Conservation (phyloP, 2,113 vertebrate species). For the Microtus pennsylvanicus region DNA sequence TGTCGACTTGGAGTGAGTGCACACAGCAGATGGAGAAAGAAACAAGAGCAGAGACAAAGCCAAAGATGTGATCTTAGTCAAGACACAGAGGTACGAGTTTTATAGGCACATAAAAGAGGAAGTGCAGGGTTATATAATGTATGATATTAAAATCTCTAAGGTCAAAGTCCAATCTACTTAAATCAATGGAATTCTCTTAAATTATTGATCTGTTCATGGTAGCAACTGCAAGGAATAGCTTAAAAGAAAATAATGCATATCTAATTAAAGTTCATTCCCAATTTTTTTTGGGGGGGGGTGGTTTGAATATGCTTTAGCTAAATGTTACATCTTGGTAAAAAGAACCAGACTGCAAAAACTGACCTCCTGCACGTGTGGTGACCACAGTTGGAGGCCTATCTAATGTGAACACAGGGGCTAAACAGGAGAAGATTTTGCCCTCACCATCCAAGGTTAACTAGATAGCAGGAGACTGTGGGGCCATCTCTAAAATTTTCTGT, state of each 20-base stretch:
- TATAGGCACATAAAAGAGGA: not conserved
- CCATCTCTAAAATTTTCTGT: not conserved
- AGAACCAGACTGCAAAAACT: not conserved
- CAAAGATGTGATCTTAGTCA: not conserved
- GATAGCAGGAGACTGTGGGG: no score
- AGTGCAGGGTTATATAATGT: not conserved
- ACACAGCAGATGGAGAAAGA: not conserved
- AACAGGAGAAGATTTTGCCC: not conserved
- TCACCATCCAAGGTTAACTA: not conserved
- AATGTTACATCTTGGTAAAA: not conserved
- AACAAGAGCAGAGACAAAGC: not conserved
- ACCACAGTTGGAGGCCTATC: not conserved
- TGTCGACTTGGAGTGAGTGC: not conserved
- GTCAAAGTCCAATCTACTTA: not conserved
- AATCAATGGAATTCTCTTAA: not conserved
- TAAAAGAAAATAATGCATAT: not conserved
- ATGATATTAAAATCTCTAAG: not conserved
- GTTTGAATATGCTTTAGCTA: not conserved
- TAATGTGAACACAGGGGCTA: not conserved
- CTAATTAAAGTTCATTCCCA: not conserved
- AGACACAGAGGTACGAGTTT: no score
- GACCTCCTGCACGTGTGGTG: not conserved
- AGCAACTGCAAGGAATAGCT: not conserved
- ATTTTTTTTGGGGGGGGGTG: no score
- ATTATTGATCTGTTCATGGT: no score